These are phyloP conservation scores for Hydrophis major DNA, from an alignment of 2,797 vertebrate genomes.

Conservation along the genomic window DNA sequence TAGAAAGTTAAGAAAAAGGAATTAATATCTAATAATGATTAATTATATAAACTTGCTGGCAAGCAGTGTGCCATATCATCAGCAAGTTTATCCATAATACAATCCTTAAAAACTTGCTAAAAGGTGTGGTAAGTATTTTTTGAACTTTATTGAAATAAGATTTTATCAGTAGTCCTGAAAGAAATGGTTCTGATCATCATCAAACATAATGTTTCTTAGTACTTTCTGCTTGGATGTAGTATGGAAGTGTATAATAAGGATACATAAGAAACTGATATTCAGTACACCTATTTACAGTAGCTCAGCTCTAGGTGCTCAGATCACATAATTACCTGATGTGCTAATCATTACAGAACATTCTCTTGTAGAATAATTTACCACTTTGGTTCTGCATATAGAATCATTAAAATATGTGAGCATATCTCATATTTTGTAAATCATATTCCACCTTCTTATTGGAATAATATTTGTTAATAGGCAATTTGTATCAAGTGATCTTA, in stretches of 20 bases:
- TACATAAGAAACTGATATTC: background rate
- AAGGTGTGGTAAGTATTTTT: background rate
- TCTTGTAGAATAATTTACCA: background rate
- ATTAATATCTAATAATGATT: background rate
- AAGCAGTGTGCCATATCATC: background rate
- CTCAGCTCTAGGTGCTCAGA: background rate
- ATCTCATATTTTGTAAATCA: background rate
- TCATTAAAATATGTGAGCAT: background rate
- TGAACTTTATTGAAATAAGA: background rate
- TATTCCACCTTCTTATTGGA: background rate
- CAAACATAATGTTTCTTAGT: background rate
- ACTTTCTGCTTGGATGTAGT: background rate
- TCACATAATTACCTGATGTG: background rate
- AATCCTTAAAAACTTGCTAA: background rate
- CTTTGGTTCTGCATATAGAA: background rate
- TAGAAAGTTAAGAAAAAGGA: background rate
- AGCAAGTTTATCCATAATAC: background rate
- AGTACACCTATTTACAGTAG: background rate
- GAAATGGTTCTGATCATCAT: background rate
- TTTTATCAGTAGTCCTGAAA: background rate
- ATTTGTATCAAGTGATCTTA: background rate
- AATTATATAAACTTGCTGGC: background rate
- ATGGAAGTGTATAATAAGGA: background rate
- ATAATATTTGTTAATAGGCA: background rate
- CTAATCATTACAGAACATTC: background rate